These are phyloP conservation scores for Neomicropteryx cornuta DNA, from an alignment of 1,140 invertebrate species.

Conservation along the genomic window DNA sequence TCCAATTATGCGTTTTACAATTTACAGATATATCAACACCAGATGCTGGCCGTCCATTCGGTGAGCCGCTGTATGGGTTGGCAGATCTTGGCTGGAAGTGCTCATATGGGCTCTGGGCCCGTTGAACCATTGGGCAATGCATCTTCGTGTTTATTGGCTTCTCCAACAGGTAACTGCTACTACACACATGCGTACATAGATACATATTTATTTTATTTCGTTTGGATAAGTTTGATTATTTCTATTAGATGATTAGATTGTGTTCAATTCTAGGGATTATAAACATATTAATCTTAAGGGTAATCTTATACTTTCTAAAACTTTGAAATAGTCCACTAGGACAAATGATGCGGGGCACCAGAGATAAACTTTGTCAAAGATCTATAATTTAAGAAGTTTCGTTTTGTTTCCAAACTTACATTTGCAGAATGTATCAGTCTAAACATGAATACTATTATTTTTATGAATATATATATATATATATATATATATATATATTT, in stretches of 20 bases:
- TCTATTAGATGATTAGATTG: background rate
- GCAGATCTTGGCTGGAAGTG: conserved; percentile 77
- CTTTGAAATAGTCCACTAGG: too few species aligned
- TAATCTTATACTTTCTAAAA: too few species aligned
- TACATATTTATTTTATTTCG: conserved; percentile 2
- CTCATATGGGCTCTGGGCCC: conserved; percentile 76
- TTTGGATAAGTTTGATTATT: conserved; percentile 5
- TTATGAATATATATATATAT: too few species aligned
- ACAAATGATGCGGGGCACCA: too few species aligned
- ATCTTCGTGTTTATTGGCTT: conserved; percentile 72
- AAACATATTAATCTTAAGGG: background rate
- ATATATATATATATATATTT: too few species aligned
- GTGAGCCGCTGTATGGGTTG: conserved; percentile 89
- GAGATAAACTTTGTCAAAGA: too few species aligned
- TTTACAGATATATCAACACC: conserved; percentile 81
- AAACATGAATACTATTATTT: too few species aligned
- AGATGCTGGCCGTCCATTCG: conserved; percentile 77
- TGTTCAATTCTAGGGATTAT: background rate
- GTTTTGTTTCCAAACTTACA: too few species aligned
- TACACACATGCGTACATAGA: background rate
- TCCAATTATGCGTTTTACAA: conserved; percentile 19
- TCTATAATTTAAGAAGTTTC: too few species aligned
- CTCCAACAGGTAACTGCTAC: conserved; percentile 61
- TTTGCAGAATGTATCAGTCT: too few species aligned
- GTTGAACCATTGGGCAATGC: conserved; percentile 88